phyloP scores from a whole-genome alignment of 2,888 invertebrate genomes.

The Heteromyza rotundicornis region DNA sequence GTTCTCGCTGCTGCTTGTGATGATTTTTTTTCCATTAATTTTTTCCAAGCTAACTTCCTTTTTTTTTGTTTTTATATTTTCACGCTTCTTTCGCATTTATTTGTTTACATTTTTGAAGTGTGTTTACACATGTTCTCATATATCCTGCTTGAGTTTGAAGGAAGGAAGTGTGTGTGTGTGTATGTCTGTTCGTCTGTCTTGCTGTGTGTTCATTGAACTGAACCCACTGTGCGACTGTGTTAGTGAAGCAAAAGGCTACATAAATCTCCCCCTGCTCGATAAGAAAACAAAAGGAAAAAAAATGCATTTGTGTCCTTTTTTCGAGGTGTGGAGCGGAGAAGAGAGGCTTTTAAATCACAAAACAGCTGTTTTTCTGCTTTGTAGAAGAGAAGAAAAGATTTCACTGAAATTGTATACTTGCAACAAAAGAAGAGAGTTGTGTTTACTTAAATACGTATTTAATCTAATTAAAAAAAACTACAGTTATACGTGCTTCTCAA shows the following conservation, averaged over 20 bases:
- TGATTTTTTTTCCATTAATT: conserved; percentile 7
- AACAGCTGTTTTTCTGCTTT: background rate
- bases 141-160: background rate
- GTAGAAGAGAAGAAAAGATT: no score
- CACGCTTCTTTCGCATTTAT: conserved; percentile 13
- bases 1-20: conserved; percentile 21
- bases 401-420: background rate
- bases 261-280: no score
- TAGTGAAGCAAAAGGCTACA: background rate
- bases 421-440: background rate
- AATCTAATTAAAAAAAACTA: no score
- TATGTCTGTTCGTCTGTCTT: conserved; percentile 9
- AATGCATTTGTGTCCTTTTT: background rate
- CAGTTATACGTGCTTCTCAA: no score
- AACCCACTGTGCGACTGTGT: conserved; percentile 19
- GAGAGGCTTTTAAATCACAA: no score
- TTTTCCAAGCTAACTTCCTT: no score
- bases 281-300: background rate
- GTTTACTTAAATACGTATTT: no score
- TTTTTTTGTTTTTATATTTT: conserved; percentile 21
- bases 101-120: conserved; percentile 4
- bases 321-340: background rate
- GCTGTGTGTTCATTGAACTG: conserved; percentile 26
- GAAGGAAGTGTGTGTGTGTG: conserved; percentile 6
- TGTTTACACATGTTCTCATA: background rate